Evolutionary conservation across 2,888 invertebrate genomes (phyloP).

Genomic region (Caenorhabditis sp.): DNA sequence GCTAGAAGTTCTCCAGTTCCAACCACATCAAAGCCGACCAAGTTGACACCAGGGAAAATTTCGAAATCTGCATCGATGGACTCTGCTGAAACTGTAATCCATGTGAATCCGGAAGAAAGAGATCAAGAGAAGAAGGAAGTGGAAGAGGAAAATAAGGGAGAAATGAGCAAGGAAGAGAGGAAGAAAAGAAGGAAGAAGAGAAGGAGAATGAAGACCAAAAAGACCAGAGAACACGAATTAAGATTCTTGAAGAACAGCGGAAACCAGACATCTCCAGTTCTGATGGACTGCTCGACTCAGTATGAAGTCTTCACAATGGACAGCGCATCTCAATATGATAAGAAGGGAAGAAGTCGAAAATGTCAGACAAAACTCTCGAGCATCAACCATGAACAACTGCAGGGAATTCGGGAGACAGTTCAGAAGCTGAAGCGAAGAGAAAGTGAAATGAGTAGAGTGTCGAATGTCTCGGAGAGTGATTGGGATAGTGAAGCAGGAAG

Average conservation of each 20-base stretch:
- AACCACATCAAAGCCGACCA: constrained; percentile 1
- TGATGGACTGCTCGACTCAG: constrained; percentile 49
- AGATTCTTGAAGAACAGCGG: constrained; percentile 70
- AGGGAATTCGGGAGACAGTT: constrained; percentile 57
- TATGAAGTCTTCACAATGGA: constrained; percentile 51
- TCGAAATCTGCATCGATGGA: constrained; percentile 68
- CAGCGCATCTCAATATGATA: constrained; percentile 54
- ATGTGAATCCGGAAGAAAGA: constrained; percentile 50
- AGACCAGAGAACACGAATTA: constrained; percentile 53
- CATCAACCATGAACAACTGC: constrained; percentile 57
- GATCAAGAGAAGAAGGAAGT: constrained; percentile 34
- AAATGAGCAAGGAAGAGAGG: constrained; percentile 16
- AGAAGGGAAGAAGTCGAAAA: constrained; percentile 53
- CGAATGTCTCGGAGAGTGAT: constrained; percentile 45
- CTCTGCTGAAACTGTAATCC: constrained; percentile 68
- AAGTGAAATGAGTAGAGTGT: constrained; percentile 48
- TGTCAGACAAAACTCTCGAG: constrained; percentile 73
- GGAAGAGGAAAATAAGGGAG: constrained; percentile 30
- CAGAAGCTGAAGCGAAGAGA: constrained; percentile 40
- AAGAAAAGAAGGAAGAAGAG: constrained; percentile 49
- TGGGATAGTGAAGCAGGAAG: constrained; percentile 53
- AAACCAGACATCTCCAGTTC: constrained; percentile 54
- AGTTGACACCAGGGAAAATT: constrained; percentile 32
- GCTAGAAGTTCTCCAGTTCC: constrained; percentile 35
- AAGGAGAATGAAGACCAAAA: constrained; percentile 38